Evolutionary conservation across 2,888 invertebrate genomes (phyloP).

Genomic region (Acrobasis consociella): DNA sequence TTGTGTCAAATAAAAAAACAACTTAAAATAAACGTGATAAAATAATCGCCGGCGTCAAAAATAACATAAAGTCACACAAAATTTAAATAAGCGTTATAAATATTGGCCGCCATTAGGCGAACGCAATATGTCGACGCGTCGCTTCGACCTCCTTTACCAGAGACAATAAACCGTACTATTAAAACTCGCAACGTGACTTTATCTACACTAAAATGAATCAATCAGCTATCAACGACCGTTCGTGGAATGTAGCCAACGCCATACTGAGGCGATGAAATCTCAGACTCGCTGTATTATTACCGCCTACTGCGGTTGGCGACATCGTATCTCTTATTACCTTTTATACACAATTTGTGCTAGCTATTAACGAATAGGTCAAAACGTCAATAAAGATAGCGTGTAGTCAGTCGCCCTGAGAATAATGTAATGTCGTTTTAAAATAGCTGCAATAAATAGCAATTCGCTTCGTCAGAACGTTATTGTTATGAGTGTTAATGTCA

Average conservation of each 20-base stretch:
- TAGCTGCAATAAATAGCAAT: conserved; percentile 62
- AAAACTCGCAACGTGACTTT: conserved; percentile 57
- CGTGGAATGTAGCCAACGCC: conserved; percentile 50
- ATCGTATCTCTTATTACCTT: conserved; percentile 30
- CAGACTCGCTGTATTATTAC: conserved; percentile 39
- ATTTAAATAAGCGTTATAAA: conserved; percentile 50
- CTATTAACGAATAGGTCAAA: conserved; percentile 54
- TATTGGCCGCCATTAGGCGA: conserved; percentile 47
- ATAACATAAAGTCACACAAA: conserved; percentile 30
- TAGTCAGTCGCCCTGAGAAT: conserved; percentile 31
- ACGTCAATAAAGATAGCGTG: conserved; percentile 49
- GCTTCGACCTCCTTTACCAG: conserved; percentile 47
- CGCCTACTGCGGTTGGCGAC: conserved; percentile 28
- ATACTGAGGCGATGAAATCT: conserved; percentile 41
- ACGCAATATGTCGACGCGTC: conserved; percentile 37
- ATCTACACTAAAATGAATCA: conserved; percentile 68
- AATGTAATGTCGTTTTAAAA: conserved; percentile 58
- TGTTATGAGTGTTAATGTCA: conserved; percentile 61
- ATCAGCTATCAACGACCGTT: conserved; percentile 59
- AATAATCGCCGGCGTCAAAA: conserved; percentile 6
- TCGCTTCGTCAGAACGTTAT: conserved; percentile 52
- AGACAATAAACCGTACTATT: conserved; percentile 66
- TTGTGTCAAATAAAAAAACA: neutral
- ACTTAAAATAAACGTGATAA: conserved; percentile 3
- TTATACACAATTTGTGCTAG: conserved; percentile 44